Evolutionary conservation across 2,113 vertebrate species (phyloP).

Genomic region (Mandrillus leucophaeus): DNA sequence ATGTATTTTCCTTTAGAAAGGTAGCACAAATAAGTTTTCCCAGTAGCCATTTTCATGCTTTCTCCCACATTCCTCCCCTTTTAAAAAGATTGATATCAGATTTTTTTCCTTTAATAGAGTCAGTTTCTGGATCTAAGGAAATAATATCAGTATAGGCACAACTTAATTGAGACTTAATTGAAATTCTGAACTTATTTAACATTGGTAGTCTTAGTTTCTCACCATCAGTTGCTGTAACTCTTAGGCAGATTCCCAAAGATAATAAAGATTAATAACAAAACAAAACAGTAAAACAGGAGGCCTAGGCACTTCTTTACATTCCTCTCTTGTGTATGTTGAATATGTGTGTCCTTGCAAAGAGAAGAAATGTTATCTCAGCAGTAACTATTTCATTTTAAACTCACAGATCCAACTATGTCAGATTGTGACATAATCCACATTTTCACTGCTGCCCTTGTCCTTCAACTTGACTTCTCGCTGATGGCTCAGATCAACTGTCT

Average conservation of each 20-base stretch:
- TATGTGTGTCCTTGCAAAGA: not conserved
- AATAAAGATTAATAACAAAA: not conserved
- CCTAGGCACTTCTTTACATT: not conserved
- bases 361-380: not conserved
- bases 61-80: not conserved
- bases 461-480: not conserved
- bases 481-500: not conserved
- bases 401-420: not conserved
- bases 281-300: not conserved
- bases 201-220: not conserved
- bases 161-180: not conserved
- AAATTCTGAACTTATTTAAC: not conserved
- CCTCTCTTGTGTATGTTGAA: not conserved
- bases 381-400: not conserved
- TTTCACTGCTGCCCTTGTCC: not conserved
- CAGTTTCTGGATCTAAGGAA: not conserved
- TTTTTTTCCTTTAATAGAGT: not conserved
- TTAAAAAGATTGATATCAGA: not conserved
- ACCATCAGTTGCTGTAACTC: not conserved
- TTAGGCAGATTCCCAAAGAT: not conserved
- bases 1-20: not conserved
- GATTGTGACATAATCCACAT: not conserved
- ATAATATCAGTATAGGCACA: not conserved
- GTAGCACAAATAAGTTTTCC: not conserved
- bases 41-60: not conserved